These are phyloP conservation scores for Callionymus lyra DNA, from an alignment of 2,113 vertebrate genomes.

Conservation along the genomic window DNA sequence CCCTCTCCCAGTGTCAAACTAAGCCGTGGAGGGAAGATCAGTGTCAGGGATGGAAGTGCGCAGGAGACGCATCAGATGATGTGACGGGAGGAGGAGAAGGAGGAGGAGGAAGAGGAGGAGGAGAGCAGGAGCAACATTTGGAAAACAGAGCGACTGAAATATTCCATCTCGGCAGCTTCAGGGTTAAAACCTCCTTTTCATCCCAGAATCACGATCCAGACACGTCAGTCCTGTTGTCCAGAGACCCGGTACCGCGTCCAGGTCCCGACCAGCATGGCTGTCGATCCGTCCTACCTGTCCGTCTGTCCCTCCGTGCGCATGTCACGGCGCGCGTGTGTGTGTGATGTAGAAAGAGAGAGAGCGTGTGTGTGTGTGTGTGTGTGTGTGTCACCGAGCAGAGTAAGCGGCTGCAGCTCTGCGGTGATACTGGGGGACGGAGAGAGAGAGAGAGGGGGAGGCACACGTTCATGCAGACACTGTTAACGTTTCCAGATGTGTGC, in stretches of 20 bases:
- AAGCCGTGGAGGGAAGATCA: conserved; percentile 39
- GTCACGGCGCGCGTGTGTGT: conserved; percentile 41
- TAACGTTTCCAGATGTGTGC: conserved; percentile 78
- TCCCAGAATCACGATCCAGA: conserved; percentile 6
- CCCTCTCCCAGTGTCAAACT: conserved; percentile 16
- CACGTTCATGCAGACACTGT: conserved; percentile 62
- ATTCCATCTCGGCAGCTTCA: conserved; percentile 58
- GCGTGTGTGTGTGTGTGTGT: too few species aligned
- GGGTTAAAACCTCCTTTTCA: conserved; percentile 26
- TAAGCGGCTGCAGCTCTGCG: conserved; percentile 63
- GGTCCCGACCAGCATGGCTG: conserved; percentile 52
- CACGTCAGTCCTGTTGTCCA: conserved; percentile 50
- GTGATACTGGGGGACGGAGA: conserved; percentile 49
- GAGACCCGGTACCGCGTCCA: conserved; percentile 46
- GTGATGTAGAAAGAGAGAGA: conserved; percentile 52
- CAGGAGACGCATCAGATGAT: conserved; percentile 60
- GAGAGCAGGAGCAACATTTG: conserved; percentile 37
- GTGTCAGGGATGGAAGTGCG: conserved; percentile 60
- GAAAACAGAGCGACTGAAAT: conserved; percentile 50
- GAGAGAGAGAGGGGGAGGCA: conserved; percentile 23
- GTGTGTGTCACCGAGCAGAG: too few species aligned
- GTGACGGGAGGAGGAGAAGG: conserved; percentile 41
- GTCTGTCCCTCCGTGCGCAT: conserved; percentile 15
- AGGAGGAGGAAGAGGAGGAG: conserved; percentile 33
- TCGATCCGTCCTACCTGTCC: conserved; percentile 21